phyloP scores from a whole-genome alignment of 1,140 invertebrate genomes.

The Drosophila pruinosa region DNA sequence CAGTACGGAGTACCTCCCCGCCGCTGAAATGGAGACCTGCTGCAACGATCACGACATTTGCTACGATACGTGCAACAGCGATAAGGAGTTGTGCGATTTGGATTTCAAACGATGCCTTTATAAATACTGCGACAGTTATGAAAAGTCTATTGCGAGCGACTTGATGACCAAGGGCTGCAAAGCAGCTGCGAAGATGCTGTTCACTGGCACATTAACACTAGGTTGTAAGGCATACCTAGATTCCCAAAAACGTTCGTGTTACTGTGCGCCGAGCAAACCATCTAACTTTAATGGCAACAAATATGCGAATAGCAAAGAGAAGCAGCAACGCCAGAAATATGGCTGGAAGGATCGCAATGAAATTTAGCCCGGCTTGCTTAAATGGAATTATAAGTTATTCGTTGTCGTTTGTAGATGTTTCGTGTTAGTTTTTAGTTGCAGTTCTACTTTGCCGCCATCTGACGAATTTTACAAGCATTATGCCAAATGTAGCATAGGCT shows the following conservation, averaged over 20 bases:
- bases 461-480: slow-evolving; percentile 46
- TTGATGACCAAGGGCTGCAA: slow-evolving; percentile 90
- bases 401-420: slow-evolving; percentile 47
- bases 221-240: slow-evolving; percentile 93
- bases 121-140: slow-evolving; percentile 90
- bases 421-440: slow-evolving; percentile 28
- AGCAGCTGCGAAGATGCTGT: slow-evolving; percentile 91
- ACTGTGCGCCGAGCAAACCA: slow-evolving; percentile 84
- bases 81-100: slow-evolving; percentile 93
- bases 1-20: slow-evolving; percentile 89
- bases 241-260: slow-evolving; percentile 91
- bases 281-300: slow-evolving; percentile 37
- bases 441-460: neutral
- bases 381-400: slow-evolving; percentile 30
- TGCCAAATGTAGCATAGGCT: slow-evolving; percentile 19
- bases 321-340: slow-evolving; percentile 69
- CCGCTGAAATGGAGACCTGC: slow-evolving; percentile 91
- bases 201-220: slow-evolving; percentile 90
- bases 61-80: slow-evolving; percentile 93
- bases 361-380: slow-evolving; percentile 41
- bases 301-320: slow-evolving; percentile 58
- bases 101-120: slow-evolving; percentile 94
- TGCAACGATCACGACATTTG: slow-evolving; percentile 94
- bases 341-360: slow-evolving; percentile 80
- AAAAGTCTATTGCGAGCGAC: slow-evolving; percentile 85